Evolutionary conservation across 2,113 vertebrate species (phyloP).

Genomic region (Protobothrops mucrosquamatus): DNA sequence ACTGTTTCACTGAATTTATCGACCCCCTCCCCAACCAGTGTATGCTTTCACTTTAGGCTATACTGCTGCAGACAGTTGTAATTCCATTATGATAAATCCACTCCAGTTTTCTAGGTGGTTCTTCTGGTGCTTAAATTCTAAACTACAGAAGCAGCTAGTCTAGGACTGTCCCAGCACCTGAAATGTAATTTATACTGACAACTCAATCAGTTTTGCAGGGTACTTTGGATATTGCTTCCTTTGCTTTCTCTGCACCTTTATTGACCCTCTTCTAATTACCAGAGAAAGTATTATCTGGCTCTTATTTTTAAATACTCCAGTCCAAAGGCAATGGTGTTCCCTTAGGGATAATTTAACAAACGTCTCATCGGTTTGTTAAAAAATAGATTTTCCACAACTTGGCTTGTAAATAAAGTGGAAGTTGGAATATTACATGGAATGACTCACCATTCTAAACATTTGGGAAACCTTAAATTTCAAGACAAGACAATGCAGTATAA

Average conservation of each 20-base stretch:
- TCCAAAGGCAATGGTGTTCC: not conserved
- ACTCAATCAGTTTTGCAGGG: not conserved
- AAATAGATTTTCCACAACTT: not conserved
- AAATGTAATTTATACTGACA: not conserved
- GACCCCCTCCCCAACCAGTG: not conserved
- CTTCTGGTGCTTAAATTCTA: not conserved
- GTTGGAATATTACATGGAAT: not conserved
- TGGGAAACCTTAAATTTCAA: not conserved
- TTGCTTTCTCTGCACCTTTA: not conserved
- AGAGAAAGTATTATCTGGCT: not conserved
- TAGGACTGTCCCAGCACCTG: not conserved
- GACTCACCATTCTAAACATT: too few species aligned
- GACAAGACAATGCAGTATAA: not conserved
- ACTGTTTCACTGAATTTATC: not conserved
- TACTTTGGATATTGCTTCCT: not conserved
- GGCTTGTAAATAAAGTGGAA: not conserved
- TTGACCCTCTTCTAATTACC: not conserved
- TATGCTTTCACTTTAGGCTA: not conserved
- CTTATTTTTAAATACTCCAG: not conserved
- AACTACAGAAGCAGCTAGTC: not conserved
- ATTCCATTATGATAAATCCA: not conserved
- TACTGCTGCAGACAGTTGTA: not conserved
- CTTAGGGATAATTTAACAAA: conserved; percentile 2
- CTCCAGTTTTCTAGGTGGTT: not conserved
- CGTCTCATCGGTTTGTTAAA: not conserved